These are phyloP conservation scores for Agapostemon virescens DNA, from an alignment of 2,888 invertebrate genomes.

Conservation along the genomic window DNA sequence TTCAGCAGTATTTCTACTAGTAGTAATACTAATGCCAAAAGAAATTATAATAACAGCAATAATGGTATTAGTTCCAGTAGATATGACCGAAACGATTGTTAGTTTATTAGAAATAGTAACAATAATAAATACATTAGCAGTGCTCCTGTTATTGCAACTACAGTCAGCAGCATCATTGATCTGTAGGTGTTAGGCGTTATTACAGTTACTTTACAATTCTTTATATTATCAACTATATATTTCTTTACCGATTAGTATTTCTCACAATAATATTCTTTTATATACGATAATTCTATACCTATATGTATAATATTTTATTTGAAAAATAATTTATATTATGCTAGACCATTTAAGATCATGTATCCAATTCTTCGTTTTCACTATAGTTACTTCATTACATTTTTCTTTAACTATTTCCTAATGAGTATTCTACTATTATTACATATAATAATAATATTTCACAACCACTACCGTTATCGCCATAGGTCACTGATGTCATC, in stretches of 20 bases:
- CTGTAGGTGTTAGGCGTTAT: conserved; percentile 10
- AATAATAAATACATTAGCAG: not conserved
- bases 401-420: conserved; percentile 7
- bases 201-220: conserved; percentile 21
- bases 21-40: not conserved
- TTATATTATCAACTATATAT: conserved; percentile 41
- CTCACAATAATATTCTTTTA: conserved; percentile 8
- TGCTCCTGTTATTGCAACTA: not conserved
- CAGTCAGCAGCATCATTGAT: not conserved
- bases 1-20: not conserved
- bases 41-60: not conserved
- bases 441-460: not conserved
- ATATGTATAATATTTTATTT: conserved; percentile 9
- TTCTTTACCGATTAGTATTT: conserved; percentile 15
- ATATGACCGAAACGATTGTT: not conserved
- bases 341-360: not conserved
- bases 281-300: not conserved
- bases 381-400: not conserved
- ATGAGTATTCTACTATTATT: conserved; percentile 3
- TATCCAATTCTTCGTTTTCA: conserved; percentile 12
- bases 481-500: not conserved
- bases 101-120: not conserved
- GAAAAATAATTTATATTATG: conserved; percentile 12
- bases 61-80: not conserved
- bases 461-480: not conserved